Percentiles rank a stretch among this genome's conserved stretches.
Evolutionary conservation across 2,113 vertebrate species (phyloP).

Genomic region (Oophaga pumilio): DNA sequence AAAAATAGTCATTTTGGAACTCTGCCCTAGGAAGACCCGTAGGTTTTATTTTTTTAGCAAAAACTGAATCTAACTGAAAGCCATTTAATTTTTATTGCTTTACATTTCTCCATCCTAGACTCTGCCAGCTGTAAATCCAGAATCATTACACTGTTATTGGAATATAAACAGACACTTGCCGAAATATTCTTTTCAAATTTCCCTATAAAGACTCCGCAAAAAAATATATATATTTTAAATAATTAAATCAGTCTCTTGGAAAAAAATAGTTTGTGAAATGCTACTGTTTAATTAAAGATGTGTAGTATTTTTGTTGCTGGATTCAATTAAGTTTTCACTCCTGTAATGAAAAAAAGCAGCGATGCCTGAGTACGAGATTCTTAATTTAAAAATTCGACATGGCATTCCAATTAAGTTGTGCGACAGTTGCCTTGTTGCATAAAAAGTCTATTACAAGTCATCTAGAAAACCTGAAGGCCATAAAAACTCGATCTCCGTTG

Average conservation of each 20-base stretch:
- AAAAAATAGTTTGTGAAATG: slow-evolving; percentile 45
- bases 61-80: not conserved
- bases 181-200: slow-evolving; percentile 6
- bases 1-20: not conserved
- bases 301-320: slow-evolving; percentile 37
- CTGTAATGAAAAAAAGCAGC: slow-evolving; percentile 50
- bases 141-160: slow-evolving; percentile 15
- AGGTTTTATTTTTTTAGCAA: not conserved
- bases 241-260: slow-evolving; percentile 32
- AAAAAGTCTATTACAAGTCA: slow-evolving; percentile 56
- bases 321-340: slow-evolving; percentile 55
- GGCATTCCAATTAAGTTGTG: slow-evolving; percentile 54
- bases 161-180: not conserved
- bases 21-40: not conserved
- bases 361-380: slow-evolving; percentile 49
- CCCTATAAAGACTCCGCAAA: not conserved
- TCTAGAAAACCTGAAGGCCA: slow-evolving; percentile 41
- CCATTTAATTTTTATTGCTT: not conserved
- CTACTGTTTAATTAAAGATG: slow-evolving; percentile 45
- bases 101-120: not conserved
- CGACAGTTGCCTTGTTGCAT: slow-evolving; percentile 54
- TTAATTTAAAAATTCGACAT: slow-evolving; percentile 56
- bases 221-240: slow-evolving; percentile 15
- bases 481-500: slow-evolving; percentile 22
- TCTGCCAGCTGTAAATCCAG: not conserved